Evolutionary conservation across 53 echinoderm and acorn worm genomes (phyloP).

Genomic region (Antedon mediterranea): DNA sequence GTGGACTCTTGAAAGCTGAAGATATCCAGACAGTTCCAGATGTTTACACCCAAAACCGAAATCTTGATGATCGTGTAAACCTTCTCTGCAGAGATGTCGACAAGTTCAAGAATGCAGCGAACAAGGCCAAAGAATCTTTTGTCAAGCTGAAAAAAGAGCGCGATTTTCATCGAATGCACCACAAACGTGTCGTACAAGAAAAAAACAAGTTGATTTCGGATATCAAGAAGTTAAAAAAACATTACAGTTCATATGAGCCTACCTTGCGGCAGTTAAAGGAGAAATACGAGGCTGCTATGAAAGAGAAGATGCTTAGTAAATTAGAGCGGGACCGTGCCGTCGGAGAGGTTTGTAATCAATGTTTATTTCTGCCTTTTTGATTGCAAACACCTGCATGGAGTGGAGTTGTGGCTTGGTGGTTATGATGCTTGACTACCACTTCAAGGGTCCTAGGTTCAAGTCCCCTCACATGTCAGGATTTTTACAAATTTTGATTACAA

Average conservation of each 20-base stretch:
- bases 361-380: too few relatives aligned
- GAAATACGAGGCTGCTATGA: conserved; percentile 97
- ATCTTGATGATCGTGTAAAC: conserved; percentile 80
- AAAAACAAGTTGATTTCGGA: conserved; percentile 94
- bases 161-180: conserved; percentile 94
- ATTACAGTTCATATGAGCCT: conserved; percentile 88
- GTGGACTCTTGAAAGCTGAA: conserved; percentile 75
- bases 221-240: conserved; percentile 95
- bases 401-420: too few relatives aligned
- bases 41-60: conserved; percentile 74
- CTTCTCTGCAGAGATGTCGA: conserved; percentile 65
- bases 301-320: conserved; percentile 91
- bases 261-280: conserved; percentile 85
- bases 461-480: too few relatives aligned
- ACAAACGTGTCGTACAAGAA: conserved; percentile 95
- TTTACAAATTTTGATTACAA: too few relatives aligned
- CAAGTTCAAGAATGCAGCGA: conserved; percentile 91
- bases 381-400: too few relatives aligned
- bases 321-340: conserved; percentile 92
- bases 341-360: conserved; percentile 70
- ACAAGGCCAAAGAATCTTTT: conserved; percentile 94
- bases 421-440: too few relatives aligned
- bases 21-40: conserved; percentile 90
- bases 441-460: too few relatives aligned
- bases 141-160: conserved; percentile 88